These are phyloP conservation scores for Drosophila rufa DNA, from an alignment of 1,140 invertebrate genomes.

Conservation along the genomic window DNA sequence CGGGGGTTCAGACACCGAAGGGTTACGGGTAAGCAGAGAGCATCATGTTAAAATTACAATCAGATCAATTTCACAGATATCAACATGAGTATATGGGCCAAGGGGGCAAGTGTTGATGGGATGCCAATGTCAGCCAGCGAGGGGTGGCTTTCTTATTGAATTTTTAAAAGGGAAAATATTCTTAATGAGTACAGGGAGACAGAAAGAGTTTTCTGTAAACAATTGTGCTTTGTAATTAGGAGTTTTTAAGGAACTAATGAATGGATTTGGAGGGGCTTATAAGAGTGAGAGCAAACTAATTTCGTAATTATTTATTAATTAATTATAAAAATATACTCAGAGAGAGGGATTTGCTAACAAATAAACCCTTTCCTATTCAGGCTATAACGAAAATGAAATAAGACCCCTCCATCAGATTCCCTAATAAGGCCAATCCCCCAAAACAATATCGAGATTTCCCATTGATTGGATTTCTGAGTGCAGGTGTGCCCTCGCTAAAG, in stretches of 20 bases:
- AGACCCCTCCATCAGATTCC: not conserved
- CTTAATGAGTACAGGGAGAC: conserved; percentile 1
- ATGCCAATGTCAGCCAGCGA: conserved; percentile 19
- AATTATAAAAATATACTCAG: too few relatives aligned
- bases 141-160: conserved; percentile 57
- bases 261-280: too few relatives aligned
- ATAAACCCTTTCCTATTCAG: not conserved
- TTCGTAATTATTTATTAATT: not conserved
- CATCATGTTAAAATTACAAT: conserved; percentile 76
- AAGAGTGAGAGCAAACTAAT: not conserved
- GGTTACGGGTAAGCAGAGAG: conserved; percentile 25
- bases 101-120: conserved; percentile 65
- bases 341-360: not conserved
- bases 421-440: conserved; percentile 15
- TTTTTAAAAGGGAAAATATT: conserved; percentile 11
- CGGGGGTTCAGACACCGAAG: conserved; percentile 1
- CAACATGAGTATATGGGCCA: conserved; percentile 64
- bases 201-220: not conserved
- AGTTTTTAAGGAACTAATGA: too few relatives aligned
- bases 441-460: conserved; percentile 20
- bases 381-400: not conserved
- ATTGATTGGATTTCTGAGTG: conserved; percentile 29
- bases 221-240: not conserved
- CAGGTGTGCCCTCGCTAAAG: conserved; percentile 62
- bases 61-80: conserved; percentile 82